Percentiles rank a stretch among this genome's conserved stretches.
Conservation (phyloP, 2,113 vertebrate species). For the Rana temporaria region DNA sequence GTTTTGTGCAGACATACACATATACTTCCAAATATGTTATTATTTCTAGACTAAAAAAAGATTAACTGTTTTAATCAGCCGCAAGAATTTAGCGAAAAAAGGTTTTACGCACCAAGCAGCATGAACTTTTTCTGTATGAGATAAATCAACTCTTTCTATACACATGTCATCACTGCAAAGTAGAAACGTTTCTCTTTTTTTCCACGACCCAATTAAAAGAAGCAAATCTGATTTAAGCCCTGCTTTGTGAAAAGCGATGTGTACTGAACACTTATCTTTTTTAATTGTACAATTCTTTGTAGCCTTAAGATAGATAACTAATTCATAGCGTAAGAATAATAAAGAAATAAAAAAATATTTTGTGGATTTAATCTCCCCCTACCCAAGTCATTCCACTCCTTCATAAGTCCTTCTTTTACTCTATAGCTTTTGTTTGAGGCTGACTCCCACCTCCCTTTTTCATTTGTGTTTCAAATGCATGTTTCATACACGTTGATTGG, state of each 20-base stretch:
- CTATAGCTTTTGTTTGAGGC: slow-evolving; percentile 67
- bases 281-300: slow-evolving; percentile 79
- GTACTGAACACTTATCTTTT: slow-evolving; percentile 74
- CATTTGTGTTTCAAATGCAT: slow-evolving; percentile 79
- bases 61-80: not conserved
- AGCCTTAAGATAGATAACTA: slow-evolving; percentile 77
- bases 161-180: slow-evolving; percentile 65
- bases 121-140: slow-evolving; percentile 46
- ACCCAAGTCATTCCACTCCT: slow-evolving; percentile 22
- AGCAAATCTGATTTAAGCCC: slow-evolving; percentile 78
- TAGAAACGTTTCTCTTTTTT: slow-evolving; percentile 69
- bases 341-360: slow-evolving; percentile 54
- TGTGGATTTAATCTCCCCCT: slow-evolving; percentile 71
- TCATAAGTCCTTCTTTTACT: slow-evolving; percentile 63
- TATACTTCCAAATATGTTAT: not conserved
- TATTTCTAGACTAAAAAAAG: not conserved
- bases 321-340: slow-evolving; percentile 65
- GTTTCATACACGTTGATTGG: slow-evolving; percentile 76
- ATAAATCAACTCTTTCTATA: slow-evolving; percentile 61
- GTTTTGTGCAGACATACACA: too few species aligned
- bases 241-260: slow-evolving; percentile 75
- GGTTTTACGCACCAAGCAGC: not conserved
- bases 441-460: slow-evolving; percentile 64
- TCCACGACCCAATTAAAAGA: slow-evolving; percentile 70
- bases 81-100: too few species aligned